These are phyloP conservation scores for Clinocottus analis DNA, from an alignment of 2,113 vertebrate genomes.

Conservation along the genomic window DNA sequence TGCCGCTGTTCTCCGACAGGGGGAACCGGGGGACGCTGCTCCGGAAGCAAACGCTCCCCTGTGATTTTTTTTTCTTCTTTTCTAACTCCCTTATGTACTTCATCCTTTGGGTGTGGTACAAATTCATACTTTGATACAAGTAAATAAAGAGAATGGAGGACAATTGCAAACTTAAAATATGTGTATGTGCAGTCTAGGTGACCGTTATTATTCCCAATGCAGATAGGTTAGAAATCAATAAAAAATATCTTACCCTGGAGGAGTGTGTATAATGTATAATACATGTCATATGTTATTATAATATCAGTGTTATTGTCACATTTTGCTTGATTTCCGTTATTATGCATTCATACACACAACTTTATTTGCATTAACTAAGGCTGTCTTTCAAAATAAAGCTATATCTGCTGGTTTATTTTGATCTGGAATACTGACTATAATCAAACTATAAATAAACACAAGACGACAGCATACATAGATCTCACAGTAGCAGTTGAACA, in stretches of 20 bases:
- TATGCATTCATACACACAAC: too few species aligned
- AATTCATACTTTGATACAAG: not conserved
- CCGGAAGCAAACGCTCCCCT: constrained; percentile 72
- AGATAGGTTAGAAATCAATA: not conserved
- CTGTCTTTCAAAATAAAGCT: too few species aligned
- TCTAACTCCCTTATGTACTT: not conserved
- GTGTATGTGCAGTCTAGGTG: not conserved
- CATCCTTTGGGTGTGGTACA: not conserved
- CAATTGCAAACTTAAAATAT: not conserved
- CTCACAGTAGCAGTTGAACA: not conserved
- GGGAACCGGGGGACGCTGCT: constrained; percentile 65
- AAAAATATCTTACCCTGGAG: not conserved
- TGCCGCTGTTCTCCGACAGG: constrained; percentile 62
- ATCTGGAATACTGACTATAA: too few species aligned
- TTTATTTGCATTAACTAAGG: too few species aligned
- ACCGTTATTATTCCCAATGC: not conserved
- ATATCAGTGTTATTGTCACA: too few species aligned
- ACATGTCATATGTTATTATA: too few species aligned
- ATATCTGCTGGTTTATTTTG: too few species aligned
- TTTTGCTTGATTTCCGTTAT: too few species aligned
- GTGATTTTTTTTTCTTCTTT: not conserved
- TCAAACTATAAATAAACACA: not conserved
- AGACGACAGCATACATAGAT: not conserved
- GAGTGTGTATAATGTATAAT: too few species aligned
- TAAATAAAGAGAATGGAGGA: not conserved